Percentiles rank a stretch among this genome's conserved stretches.
phyloP scores from a whole-genome alignment of 2,113 vertebrate species.

The Archilochus colubris region DNA sequence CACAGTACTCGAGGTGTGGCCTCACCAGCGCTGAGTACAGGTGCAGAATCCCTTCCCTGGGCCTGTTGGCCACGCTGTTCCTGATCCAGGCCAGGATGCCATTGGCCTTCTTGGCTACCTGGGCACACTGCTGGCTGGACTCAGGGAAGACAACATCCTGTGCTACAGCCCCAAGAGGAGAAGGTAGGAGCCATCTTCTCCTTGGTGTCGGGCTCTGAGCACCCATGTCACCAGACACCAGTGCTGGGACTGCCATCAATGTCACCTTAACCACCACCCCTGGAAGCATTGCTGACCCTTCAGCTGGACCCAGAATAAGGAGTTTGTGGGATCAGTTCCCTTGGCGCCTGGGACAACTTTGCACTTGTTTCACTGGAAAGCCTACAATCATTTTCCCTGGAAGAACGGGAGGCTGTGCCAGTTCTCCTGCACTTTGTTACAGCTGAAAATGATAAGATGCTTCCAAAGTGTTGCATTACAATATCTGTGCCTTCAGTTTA shows the following conservation, averaged over 20 bases:
- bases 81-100: too few species aligned
- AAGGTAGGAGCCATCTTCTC: neutral
- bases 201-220: neutral
- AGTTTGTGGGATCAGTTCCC: neutral
- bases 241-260: fast-evolving
- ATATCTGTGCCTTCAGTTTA: slow-evolving; percentile 8
- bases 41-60: too few species aligned
- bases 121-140: neutral
- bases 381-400: neutral
- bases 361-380: neutral
- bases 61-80: too few species aligned
- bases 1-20: too few species aligned
- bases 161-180: neutral
- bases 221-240: neutral
- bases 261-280: neutral
- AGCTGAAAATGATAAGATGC: slow-evolving; percentile 9
- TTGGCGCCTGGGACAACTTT: neutral
- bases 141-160: neutral
- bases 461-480: neutral
- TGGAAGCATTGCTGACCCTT: neutral
- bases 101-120: too few species aligned
- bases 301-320: neutral
- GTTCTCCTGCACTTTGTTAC: slow-evolving; percentile 19
- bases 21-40: too few species aligned
- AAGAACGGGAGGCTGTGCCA: neutral